Evolutionary conservation across 1,140 invertebrate species (phyloP).

Genomic region (Zophobas morio): DNA sequence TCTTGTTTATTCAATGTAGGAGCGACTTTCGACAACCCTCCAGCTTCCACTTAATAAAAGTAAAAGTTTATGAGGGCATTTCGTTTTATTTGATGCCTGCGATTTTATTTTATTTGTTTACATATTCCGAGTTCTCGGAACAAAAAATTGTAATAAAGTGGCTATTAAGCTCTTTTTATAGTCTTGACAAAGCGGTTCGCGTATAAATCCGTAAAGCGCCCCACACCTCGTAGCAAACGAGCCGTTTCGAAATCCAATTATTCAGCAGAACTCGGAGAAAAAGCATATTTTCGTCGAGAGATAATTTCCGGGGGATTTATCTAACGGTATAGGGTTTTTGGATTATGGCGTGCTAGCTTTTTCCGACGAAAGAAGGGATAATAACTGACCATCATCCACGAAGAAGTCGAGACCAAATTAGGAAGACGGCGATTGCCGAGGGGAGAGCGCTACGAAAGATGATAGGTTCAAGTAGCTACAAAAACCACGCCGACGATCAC

Average conservation of each 20-base stretch:
- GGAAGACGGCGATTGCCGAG: too few species aligned
- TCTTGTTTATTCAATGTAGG: background rate
- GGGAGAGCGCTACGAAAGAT: too few species aligned
- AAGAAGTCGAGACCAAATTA: too few species aligned
- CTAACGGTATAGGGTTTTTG: too few species aligned
- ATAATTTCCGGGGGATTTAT: background rate
- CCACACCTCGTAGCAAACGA: background rate
- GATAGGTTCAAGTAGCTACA: too few species aligned
- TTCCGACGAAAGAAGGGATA: too few species aligned
- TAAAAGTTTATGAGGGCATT: background rate
- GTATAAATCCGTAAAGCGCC: background rate
- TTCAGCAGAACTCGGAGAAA: constrained; percentile 1
- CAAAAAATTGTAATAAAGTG: constrained; percentile 31
- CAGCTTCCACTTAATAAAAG: background rate
- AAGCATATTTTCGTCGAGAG: constrained; percentile 8
- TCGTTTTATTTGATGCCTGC: constrained; percentile 8
- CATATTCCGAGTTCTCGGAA: constrained; percentile 19
- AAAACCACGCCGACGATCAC: too few species aligned
- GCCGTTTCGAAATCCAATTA: constrained; percentile 6
- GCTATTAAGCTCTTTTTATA: constrained; percentile 24
- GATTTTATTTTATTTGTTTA: constrained; percentile 36
- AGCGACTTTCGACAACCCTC: background rate
- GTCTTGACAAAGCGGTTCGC: constrained; percentile 19
- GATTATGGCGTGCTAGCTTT: too few species aligned
- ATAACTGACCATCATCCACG: too few species aligned